Evolutionary conservation across 2,888 invertebrate genomes (phyloP).

Genomic region (Athripsodes cinereus): DNA sequence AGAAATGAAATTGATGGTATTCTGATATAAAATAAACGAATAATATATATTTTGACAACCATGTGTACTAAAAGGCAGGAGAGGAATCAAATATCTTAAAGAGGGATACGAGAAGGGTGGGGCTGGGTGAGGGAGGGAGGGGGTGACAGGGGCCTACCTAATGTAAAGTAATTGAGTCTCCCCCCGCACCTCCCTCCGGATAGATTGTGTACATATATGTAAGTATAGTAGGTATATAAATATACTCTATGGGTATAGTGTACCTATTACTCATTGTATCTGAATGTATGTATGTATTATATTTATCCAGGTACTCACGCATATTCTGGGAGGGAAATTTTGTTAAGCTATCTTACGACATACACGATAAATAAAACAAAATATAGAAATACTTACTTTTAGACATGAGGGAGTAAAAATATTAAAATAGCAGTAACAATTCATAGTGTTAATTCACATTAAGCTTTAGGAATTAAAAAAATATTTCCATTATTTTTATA

Average conservation of each 20-base stretch:
- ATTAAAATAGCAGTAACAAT: no score
- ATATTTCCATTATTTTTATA: no score
- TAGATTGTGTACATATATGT: background rate
- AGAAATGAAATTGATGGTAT: no score
- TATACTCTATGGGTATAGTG: no score
- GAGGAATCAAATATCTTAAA: background rate
- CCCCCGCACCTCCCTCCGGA: constrained; percentile 1
- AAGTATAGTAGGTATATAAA: no score
- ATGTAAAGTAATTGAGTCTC: constrained; percentile 23
- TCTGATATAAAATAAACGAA: no score
- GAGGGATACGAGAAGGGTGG: background rate
- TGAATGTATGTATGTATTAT: no score
- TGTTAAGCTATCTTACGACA: constrained; percentile 11
- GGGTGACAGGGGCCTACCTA: constrained; percentile 13
- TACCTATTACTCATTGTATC: background rate
- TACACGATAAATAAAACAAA: background rate
- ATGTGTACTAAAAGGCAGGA: background rate
- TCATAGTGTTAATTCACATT: no score
- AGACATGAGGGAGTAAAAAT: no score
- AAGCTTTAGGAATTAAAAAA: no score
- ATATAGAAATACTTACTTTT: background rate
- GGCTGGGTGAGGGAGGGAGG: constrained; percentile 19
- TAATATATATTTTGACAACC: background rate
- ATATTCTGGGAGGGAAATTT: constrained; percentile 9
- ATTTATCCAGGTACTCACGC: no score